Base-by-base conservation (phyloP, 2,888 invertebrate species). In the Tinea semifulvella region DNA sequence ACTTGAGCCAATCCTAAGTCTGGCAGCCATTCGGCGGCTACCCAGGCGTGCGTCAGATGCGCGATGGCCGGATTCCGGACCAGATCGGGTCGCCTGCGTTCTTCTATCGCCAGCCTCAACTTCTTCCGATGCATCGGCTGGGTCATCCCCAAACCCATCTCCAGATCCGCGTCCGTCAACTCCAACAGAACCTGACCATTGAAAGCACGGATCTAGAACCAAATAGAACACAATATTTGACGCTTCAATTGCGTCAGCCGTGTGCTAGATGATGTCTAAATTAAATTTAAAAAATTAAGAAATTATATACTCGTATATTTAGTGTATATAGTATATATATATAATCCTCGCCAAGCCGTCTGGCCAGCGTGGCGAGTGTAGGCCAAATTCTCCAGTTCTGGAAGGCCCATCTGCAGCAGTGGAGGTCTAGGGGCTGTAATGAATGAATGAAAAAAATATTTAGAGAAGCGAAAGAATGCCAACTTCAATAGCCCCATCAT, bases 71-170 rank as follows among this genome's bases (percentile, higher is more conserved):
- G 93, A 74, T 94, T 95, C 53, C 94, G 86, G 59, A 94, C 91
- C 53, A 92, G 83, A 53, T 91, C 89, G 0, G 96, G 95, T 53
- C 95, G 88, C 43, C 96, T 81, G 53, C 95, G 90, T 68, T 96
- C 96, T 65, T 97, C 96, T 52, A 97, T 94, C 45, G 96, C 96
- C 56, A 97, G 84, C 42, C 96, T 85, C 49, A 97, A 80, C 68
- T 97, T 97, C 75, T 95, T 94, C 57, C 94, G 85, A 68, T 97
- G 96, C 87, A 97, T 91, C 31, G 94, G 92, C 82, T 96, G 95
- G 45, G 88, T 84, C 56, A 97, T 89, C n/a, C 94, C 94, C 47
- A 97, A 80, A 3, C 95, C 95, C 44, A 91, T 90, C 74, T 95
- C 95, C 65, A 97, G 74, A 66, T 97, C 97, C 44, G 90, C 86